phyloP scores from a whole-genome alignment of 2,888 invertebrate genomes.

The Chaitophorus viminalis region DNA sequence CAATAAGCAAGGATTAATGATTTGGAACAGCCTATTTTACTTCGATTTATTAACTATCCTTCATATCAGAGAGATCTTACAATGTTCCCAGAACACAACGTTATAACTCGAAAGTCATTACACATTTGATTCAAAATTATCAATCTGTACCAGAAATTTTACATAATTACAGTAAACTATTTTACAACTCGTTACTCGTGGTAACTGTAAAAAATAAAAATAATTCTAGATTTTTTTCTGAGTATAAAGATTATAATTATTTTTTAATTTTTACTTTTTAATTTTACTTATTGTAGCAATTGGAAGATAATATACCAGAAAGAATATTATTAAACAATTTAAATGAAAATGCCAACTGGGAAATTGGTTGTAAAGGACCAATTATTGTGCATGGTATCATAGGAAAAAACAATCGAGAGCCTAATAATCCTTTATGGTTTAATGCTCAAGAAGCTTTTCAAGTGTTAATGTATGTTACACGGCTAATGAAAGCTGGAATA shows the following conservation, averaged over 20 bases:
- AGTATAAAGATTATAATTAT: neutral
- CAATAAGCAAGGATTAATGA: conserved; percentile 72
- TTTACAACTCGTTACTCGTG: conserved; percentile 83
- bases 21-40: conserved; percentile 78
- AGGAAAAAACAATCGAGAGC: conserved; percentile 75
- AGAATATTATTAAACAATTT: conserved; percentile 51
- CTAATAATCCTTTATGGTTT: conserved; percentile 87
- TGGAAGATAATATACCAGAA: conserved; percentile 1
- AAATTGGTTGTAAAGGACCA: conserved; percentile 69
- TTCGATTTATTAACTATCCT: conserved; percentile 73
- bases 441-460: conserved; percentile 84
- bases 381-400: conserved; percentile 78
- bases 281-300: conserved; percentile 12
- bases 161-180: conserved; percentile 79
- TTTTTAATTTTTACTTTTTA: neutral
- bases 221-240: neutral
- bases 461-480: conserved; percentile 74
- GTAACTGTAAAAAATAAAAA: conserved; percentile 71
- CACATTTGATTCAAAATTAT: conserved; percentile 87
- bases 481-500: conserved; percentile 75
- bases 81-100: conserved; percentile 72
- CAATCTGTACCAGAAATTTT: conserved; percentile 84
- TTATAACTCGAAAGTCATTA: conserved; percentile 84
- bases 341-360: conserved; percentile 42
- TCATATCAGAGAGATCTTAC: conserved; percentile 75